Base-by-base conservation (phyloP, 2,797 vertebrate genomes). In the Lindbergichthys nudifrons region DNA sequence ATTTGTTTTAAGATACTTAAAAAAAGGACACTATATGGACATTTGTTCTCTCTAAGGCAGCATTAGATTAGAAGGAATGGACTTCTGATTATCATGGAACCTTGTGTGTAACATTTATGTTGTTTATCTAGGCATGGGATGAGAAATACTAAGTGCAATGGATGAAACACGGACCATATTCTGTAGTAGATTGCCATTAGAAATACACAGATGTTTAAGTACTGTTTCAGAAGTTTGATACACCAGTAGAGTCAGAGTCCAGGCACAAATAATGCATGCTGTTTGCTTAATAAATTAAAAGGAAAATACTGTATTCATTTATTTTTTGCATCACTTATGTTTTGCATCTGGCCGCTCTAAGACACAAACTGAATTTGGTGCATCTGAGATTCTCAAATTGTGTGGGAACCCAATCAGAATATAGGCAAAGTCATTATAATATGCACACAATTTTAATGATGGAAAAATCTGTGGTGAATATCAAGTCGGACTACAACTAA, bases 81-180 rank as follows among this genome's bases (percentile, higher is more conserved):
- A 81, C 62, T 45, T 59, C 5, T 47, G 30, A 51, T 48, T 23
- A 54, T 68, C 60, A 69, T 58, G 61, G 54, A 72, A 39, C 65
- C 70, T 77, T 77, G 30, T 67, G 60, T 80, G 32, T 36, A 59
- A 56, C 32, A 69, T 58, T 51, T 82, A 58, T 73, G 45, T 71
- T 77, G 64, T 75, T 78, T 45, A 14, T 66, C 68, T 46, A 58
- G 41, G 54, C 23, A 79, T 68, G 68, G 57, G 48, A 77, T 75
- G 57, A 21, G 39, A 60, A 80, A 32, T 73, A 64, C 77, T 77
- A 88, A 80, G 85, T 85, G 85, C 82, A 90, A 81, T 86, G 83
- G 58, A 51, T 60, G 43, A 3, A 68, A 14, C 13, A 19, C 19
- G 47, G 65, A 48, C 59, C 63, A 54, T 61, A 63, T 85, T 68